Conservation (phyloP, 2,113 vertebrate species). For the Garra rufa region DNA sequence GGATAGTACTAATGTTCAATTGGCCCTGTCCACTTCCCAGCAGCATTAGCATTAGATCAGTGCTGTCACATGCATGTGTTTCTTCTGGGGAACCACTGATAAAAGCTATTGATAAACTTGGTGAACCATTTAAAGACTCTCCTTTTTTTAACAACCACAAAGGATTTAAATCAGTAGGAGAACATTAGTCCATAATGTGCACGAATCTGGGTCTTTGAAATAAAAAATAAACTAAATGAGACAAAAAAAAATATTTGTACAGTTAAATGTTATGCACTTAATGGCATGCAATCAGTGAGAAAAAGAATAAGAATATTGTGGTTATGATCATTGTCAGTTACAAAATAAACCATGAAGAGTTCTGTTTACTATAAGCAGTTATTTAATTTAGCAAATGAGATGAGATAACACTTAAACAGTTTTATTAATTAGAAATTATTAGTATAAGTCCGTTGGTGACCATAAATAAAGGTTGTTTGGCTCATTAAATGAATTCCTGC, state of each 20-base stretch:
- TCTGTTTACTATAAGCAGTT: neutral
- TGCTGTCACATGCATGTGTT: neutral
- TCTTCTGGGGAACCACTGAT: neutral
- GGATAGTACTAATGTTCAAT: constrained; percentile 66
- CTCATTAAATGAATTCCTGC: constrained; percentile 10
- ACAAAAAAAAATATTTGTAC: neutral
- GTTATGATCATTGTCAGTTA: no score
- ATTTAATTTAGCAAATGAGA: neutral
- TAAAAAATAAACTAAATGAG: neutral
- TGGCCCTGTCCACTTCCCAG: constrained; percentile 65
- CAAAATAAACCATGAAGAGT: neutral
- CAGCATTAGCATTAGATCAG: constrained; percentile 34
- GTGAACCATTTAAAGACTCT: neutral
- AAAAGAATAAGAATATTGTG: no score
- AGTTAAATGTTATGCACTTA: neutral
- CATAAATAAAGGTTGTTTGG: constrained; percentile 5
- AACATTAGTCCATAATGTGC: neutral
- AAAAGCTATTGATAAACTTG: neutral
- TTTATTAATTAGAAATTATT: neutral
- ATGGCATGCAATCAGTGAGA: no score
- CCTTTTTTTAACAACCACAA: neutral
- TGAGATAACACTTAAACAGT: neutral
- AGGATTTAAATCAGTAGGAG: neutral
- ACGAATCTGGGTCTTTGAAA: neutral
- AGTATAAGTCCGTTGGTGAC: neutral